phyloP scores from a whole-genome alignment of 2,888 invertebrate species.

The Synergus itoensis region DNA sequence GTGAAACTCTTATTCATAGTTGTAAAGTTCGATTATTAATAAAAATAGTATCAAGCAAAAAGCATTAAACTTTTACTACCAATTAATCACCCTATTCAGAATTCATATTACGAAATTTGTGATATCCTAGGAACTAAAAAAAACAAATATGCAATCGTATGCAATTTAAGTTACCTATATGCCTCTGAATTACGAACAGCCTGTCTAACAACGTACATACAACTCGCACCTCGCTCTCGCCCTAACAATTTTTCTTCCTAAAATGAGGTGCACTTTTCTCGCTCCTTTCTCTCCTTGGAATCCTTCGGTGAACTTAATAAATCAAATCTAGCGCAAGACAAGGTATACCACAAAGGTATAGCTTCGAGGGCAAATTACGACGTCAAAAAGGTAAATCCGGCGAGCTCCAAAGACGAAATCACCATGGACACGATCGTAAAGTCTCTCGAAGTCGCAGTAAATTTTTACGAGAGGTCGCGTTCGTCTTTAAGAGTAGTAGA shows the following conservation, averaged over 20 bases:
- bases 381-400: slow-evolving; percentile 26
- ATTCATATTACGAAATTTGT: background rate
- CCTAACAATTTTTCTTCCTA: background rate
- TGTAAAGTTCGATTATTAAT: too few species aligned
- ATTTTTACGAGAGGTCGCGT: slow-evolving; percentile 34
- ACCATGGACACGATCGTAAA: slow-evolving; percentile 34
- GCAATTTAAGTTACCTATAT: too few species aligned
- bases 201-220: too few species aligned
- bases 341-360: slow-evolving; percentile 11
- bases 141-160: too few species aligned
- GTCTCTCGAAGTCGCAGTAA: slow-evolving; percentile 6
- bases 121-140: background rate
- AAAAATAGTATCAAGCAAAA: too few species aligned
- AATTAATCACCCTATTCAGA: too few species aligned
- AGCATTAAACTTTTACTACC: too few species aligned
- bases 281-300: background rate
- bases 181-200: too few species aligned
- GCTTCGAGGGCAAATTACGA: slow-evolving; percentile 1
- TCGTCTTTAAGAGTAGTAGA: slow-evolving; percentile 1
- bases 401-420: slow-evolving; percentile 19
- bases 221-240: background rate
- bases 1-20: too few species aligned
- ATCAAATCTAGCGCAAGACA: slow-evolving; percentile 15
- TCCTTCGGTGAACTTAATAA: background rate
- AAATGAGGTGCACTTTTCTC: slow-evolving; percentile 9